A percentile compares a stretch with the other conserved stretches of the same genome.
Conservation (phyloP, 53 echinoderm and acorn worm species). For the Arbacia lixula region DNA sequence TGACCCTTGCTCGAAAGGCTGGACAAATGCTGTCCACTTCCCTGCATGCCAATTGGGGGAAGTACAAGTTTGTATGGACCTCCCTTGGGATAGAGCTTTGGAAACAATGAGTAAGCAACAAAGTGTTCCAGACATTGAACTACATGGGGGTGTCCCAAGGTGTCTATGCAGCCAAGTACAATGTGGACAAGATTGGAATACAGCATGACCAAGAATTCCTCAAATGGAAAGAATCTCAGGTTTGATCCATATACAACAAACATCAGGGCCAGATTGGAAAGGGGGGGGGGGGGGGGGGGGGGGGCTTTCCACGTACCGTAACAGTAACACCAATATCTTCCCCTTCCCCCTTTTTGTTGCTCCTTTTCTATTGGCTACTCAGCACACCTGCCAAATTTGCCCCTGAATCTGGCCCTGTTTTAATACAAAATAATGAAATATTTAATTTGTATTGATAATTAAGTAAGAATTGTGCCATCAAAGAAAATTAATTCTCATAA, state of each 20-base stretch:
- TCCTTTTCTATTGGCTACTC: not conserved
- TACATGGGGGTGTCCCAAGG: not conserved
- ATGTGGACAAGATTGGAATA: not conserved
- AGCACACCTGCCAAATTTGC: too few species aligned
- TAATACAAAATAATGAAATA: too few species aligned
- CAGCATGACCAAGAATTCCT: not conserved
- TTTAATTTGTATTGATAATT: too few species aligned
- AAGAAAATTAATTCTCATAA: too few species aligned
- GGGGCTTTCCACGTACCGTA: too few species aligned
- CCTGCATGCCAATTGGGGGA: not conserved
- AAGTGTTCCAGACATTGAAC: not conserved
- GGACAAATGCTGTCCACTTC: not conserved
- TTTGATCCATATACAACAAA: too few species aligned
- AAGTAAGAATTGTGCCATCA: too few species aligned
- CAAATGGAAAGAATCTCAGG: not conserved
- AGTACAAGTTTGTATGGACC: not conserved
- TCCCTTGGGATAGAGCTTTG: not conserved
- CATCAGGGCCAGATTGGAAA: too few species aligned
- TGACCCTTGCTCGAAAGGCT: not conserved
- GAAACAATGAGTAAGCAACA: not conserved
- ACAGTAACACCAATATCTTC: too few species aligned
- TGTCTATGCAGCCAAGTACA: not conserved
- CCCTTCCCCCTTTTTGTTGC: not conserved
- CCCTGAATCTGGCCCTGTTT: too few species aligned
- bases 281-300: too few species aligned